Conservation (phyloP, 1,140 invertebrate species). For the Brachionus manjavacas region DNA sequence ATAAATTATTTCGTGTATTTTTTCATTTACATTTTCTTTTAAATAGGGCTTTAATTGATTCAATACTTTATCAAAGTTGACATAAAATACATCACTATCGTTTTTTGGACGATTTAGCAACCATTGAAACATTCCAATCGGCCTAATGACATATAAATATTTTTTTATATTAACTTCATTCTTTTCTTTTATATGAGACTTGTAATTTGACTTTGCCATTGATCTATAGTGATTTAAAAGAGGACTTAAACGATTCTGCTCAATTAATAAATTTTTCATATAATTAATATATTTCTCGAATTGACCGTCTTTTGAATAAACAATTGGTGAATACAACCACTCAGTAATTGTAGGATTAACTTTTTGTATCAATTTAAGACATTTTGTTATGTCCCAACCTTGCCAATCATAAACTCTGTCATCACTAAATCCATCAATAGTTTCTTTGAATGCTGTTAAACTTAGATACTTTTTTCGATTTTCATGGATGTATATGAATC, state of each 20-base stretch:
- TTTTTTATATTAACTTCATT: constrained; percentile 26
- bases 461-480: constrained; percentile 14
- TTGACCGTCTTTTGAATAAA: background rate
- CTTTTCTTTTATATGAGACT: background rate
- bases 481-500: constrained; percentile 29
- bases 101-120: background rate
- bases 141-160: constrained; percentile 32
- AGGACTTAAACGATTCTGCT: background rate
- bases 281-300: background rate
- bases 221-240: constrained; percentile 21
- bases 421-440: constrained; percentile 36
- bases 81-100: background rate
- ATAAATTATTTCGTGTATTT: background rate
- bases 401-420: constrained; percentile 35
- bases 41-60: background rate
- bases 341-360: background rate
- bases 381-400: constrained; percentile 38
- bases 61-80: background rate
- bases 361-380: background rate
- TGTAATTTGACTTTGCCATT: constrained; percentile 41
- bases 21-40: background rate
- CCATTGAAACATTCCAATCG: constrained; percentile 24
- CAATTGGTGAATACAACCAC: background rate
- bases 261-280: background rate
- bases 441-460: background rate